These are phyloP conservation scores for Ctena decussata DNA, from an alignment of 2,888 invertebrate species.

Conservation along the genomic window DNA sequence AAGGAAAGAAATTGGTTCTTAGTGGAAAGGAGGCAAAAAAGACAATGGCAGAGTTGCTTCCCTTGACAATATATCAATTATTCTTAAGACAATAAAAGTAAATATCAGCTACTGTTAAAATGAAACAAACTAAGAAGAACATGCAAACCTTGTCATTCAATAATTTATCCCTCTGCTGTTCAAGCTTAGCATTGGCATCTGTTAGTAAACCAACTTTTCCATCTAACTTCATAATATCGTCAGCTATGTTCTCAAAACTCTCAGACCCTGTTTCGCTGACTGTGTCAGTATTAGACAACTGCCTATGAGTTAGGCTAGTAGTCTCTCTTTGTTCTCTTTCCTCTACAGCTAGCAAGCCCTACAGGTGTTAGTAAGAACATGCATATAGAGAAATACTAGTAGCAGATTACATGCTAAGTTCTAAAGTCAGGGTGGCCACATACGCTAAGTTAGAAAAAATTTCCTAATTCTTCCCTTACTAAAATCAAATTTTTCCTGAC, in stretches of 20 bases:
- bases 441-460: too few species aligned
- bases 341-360: constrained; percentile 66
- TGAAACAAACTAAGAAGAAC: too few species aligned
- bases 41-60: too few species aligned
- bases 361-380: constrained; percentile 30
- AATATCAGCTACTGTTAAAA: too few species aligned
- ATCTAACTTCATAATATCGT: constrained; percentile 72
- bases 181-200: constrained; percentile 74
- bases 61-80: too few species aligned
- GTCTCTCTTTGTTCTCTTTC: constrained; percentile 39
- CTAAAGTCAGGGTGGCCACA: too few species aligned
- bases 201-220: constrained; percentile 74
- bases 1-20: too few species aligned
- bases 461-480: too few species aligned
- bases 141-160: constrained; percentile 73
- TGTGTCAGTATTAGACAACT: not conserved
- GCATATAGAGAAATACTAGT: not conserved
- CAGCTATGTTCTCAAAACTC: constrained; percentile 60
- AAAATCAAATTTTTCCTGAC: too few species aligned
- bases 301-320: constrained; percentile 4
- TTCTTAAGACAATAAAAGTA: too few species aligned
- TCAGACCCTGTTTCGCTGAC: constrained; percentile 3
- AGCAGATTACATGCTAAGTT: too few species aligned
- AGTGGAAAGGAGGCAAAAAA: too few species aligned
- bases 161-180: constrained; percentile 74